Base-by-base conservation (phyloP, 2,113 vertebrate species). In the Mionectes macconnelli region DNA sequence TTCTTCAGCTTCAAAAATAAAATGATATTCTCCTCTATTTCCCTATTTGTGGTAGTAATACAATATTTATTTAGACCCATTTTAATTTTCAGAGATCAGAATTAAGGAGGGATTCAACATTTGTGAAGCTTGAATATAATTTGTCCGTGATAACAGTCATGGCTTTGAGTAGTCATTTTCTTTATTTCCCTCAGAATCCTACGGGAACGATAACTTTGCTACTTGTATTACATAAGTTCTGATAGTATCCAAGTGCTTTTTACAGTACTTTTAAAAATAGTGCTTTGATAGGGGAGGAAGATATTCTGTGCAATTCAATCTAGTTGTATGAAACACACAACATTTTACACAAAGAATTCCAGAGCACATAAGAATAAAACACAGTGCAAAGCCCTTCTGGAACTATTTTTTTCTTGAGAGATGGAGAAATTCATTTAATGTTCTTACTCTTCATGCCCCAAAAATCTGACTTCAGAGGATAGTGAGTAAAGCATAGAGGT, bases 1-100 rank as follows among this genome's bases (percentile, higher is more conserved):
- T 60, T 10, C 28, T 35, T 62, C 37, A 73, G 2, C 7, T 68
- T 53, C 1, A 53, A 27, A 78, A 79, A 49, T 23, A 55, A 56
- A 28, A 2, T 33, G 6, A 68, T 9, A 9, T 14, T 20, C 6
- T 1, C 1, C 7, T 70, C 8, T 16, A 25, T 23, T 28, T 9
- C 7, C 1, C 3, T 47, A 24, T 64, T 79, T 86, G 3, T 64
- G 4, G 3, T 52, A 68, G 79, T 72, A 18, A 52, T 62, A n/a
- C 4, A 10, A 39, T 67, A 37, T 66, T 69, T 77, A 57, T 66
- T 89, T 77, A 57, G 20, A 81, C 1, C 3, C 4, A 10, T 64
- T 91, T 81, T 44, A 73, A 42, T 4, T 77, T 63, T 14, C 3
- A 37, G n/a, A 60, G 62, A 8, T 85, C 35, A 82, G 33, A 93